Evolutionary conservation across 1,140 invertebrate genomes (phyloP).

Genomic region (Trichonephila inaurata): DNA sequence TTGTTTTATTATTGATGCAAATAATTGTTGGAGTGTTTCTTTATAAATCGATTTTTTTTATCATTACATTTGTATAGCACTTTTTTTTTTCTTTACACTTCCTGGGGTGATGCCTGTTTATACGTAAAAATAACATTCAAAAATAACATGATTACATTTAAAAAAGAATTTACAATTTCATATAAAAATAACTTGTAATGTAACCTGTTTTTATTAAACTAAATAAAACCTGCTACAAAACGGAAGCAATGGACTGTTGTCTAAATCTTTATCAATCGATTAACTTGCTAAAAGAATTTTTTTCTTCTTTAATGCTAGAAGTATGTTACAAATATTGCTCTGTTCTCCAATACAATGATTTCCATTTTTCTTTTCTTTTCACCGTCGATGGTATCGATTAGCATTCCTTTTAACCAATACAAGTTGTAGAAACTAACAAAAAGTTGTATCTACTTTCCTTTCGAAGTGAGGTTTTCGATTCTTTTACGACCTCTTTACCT

Average conservation of each 20-base stretch:
- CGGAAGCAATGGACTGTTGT: background rate
- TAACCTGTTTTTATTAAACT: too few species aligned
- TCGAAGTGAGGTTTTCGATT: background rate
- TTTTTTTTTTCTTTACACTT: too few species aligned
- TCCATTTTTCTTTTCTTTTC: background rate
- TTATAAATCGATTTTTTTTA: too few species aligned
- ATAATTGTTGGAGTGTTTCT: too few species aligned
- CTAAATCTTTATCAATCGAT: background rate
- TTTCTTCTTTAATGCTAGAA: background rate
- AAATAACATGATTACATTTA: too few species aligned
- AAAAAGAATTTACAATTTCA: too few species aligned
- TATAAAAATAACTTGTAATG: too few species aligned
- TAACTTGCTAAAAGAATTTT: background rate
- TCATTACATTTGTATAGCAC: too few species aligned
- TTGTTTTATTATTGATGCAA: too few species aligned
- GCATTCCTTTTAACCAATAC: background rate
- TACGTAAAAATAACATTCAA: too few species aligned
- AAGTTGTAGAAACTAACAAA: background rate
- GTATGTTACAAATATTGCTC: background rate
- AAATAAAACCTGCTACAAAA: background rate
- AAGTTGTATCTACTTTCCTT: background rate
- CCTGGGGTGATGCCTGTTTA: too few species aligned
- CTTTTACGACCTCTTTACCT: background rate
- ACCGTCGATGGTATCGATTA: background rate
- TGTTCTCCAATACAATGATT: background rate